Percentiles rank a stretch among this genome's conserved stretches.
Conservation (phyloP, 2,113 vertebrate species). For the Ursus arctos region DNA sequence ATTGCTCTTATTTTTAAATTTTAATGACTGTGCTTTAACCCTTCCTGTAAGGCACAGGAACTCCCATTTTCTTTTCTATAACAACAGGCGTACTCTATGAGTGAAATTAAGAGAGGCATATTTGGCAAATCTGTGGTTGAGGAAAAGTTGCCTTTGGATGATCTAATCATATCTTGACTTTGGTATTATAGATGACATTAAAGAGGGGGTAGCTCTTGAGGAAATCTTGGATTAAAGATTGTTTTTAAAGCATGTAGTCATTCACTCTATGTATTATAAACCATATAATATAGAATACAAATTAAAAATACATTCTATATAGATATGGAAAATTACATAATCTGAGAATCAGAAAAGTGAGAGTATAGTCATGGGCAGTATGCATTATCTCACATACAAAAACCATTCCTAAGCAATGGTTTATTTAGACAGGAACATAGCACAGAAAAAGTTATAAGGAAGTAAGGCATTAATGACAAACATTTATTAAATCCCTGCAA, state of each 20-base stretch:
- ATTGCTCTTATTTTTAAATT: conserved; percentile 66
- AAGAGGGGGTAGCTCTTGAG: not conserved
- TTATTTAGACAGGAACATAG: conserved; percentile 32
- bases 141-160: conserved; percentile 14
- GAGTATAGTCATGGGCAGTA: not conserved
- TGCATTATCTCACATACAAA: not conserved
- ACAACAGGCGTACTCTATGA: not conserved
- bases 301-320: not conserved
- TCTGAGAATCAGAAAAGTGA: conserved; percentile 8
- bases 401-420: conserved; percentile 33
- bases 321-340: not conserved
- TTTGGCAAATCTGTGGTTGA: not conserved
- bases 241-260: not conserved
- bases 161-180: conserved; percentile 27
- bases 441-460: not conserved
- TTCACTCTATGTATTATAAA: not conserved
- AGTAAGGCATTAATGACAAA: not conserved
- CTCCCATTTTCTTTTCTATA: conserved; percentile 19
- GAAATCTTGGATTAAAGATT: not conserved
- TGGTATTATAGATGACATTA: not conserved
- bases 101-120: conserved; percentile 18
- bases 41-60: not conserved
- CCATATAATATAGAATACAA: not conserved
- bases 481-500: not conserved
- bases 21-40: conserved; percentile 70